phyloP scores from a whole-genome alignment of 2,888 invertebrate species.

The Icerya purchasi region DNA sequence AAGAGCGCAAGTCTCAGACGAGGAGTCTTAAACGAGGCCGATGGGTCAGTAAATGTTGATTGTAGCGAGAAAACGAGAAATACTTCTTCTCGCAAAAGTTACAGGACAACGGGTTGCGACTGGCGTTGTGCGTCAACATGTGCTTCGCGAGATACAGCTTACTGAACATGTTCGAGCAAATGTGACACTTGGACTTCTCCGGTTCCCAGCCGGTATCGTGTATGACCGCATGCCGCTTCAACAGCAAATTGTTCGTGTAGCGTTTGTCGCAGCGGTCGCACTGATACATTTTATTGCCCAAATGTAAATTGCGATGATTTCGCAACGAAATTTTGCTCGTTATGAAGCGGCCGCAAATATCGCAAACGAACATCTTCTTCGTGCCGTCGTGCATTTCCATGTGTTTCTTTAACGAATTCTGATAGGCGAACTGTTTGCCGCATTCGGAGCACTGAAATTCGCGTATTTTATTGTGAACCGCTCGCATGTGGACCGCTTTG shows the following conservation, averaged over 20 bases:
- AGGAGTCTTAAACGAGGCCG: neutral
- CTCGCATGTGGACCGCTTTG: neutral
- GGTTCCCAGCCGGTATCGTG: neutral
- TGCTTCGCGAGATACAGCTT: neutral
- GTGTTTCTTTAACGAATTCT: conserved; percentile 3
- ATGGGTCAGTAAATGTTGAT: neutral
- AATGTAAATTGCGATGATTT: conserved; percentile 10
- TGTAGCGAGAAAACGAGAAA: neutral
- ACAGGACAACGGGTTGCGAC: neutral
- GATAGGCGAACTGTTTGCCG: conserved; percentile 5
- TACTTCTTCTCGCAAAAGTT: neutral
- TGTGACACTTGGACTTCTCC: neutral
- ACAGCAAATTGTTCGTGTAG: neutral
- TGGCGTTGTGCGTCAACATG: neutral
- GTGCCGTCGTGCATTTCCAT: conserved; percentile 8
- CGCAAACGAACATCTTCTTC: conserved; percentile 4
- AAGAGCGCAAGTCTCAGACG: neutral
- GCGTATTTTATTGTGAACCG: neutral
- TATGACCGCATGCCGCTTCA: neutral
- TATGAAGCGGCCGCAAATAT: conserved; percentile 5
- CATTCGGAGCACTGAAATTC: conserved; percentile 6
- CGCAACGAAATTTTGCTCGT: conserved; percentile 2
- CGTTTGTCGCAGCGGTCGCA: conserved; percentile 9
- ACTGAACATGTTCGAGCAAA: neutral
- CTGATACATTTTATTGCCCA: conserved; percentile 1